Evolutionary conservation across 2,113 vertebrate species (phyloP), one percentile per base, ranked within the genome.

Genomic region (Numida meleagris): DNA sequence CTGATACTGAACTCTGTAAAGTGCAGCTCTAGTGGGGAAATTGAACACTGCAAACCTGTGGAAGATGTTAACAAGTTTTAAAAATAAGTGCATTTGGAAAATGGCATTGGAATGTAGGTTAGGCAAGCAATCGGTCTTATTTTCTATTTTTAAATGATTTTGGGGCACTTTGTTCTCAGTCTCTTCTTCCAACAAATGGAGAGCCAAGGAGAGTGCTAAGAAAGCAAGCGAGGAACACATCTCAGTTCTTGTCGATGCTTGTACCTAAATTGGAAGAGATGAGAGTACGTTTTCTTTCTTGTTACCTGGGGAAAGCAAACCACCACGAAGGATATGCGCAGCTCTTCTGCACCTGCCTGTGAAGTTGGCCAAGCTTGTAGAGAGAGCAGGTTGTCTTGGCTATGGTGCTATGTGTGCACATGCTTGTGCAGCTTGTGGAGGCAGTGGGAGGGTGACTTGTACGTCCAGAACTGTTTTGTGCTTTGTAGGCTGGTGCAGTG

Each of bases 81-180:
- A 86, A 84, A 9, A 0, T 51, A 55, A 63, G 11, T 38, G 5
- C 89, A 14, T 38, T 81, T 63, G 65, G 9, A 92, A 83, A 38
- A 24, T 67, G 70, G 24, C 48, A 19, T 75, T 75, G 65, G 38
- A 72, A 45, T 27, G 79, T 78, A 82, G n/a, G 10, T 5, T 82
- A 48, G 38, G 18, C 27, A 81, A 82, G 9, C 33, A 82, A 38
- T 66, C 72, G 40, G 4, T 71, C 40, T 78, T 89, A 10, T 12
- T 34, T 71, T 89, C 86, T 81, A 24, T 80, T 90, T 86, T 84
- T 65, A 72, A 92, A 86, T 90, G 72, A 78, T 63, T 77, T 84
- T 57, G n/a, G 61, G 50, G 46, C 38, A 72, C 82, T 40, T 72
- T 90, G 43, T 84, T 18, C 31, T 84, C 46, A 43, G 6, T 71